Percentiles rank a stretch among this genome's conserved stretches.
phyloP scores from a whole-genome alignment of 2,888 invertebrate genomes.

The Hirtodrosophila duncani region DNA sequence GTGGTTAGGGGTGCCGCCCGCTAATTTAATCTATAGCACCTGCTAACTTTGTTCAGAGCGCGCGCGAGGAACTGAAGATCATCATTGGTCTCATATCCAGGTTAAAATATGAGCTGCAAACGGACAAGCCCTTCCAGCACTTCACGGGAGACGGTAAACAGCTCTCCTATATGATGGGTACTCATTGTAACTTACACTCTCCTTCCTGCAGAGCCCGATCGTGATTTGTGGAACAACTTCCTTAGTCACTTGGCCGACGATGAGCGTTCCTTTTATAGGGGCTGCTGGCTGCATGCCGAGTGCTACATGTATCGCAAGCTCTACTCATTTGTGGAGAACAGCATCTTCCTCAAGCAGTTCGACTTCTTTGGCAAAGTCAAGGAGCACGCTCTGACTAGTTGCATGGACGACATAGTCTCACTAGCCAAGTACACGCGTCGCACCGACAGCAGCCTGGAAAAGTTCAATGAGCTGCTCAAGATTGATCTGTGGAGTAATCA shows the following conservation, averaged over 20 bases:
- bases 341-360: conserved; percentile 80
- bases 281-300: conserved; percentile 92
- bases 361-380: conserved; percentile 91
- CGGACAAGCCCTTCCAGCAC: conserved; percentile 87
- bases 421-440: conserved; percentile 40
- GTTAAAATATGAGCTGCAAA: conserved; percentile 92
- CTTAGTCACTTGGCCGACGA: conserved; percentile 78
- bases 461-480: conserved; percentile 40
- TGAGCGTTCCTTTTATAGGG: conserved; percentile 83
- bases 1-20: neutral
- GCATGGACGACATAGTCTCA: conserved; percentile 53
- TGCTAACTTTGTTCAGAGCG: conserved; percentile 79
- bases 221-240: conserved; percentile 78
- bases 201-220: conserved; percentile 62
- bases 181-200: neutral
- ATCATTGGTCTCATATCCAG: conserved; percentile 88
- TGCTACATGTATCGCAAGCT: conserved; percentile 92
- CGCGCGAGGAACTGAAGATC: conserved; percentile 84
- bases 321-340: conserved; percentile 83
- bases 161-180: too few species aligned
- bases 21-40: conserved; percentile 19
- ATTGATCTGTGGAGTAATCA: conserved; percentile 95
- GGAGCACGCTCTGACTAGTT: conserved; percentile 80
- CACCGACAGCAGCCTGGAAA: conserved; percentile 15
- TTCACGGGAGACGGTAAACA: conserved; percentile 75